Percentiles rank a stretch among this genome's conserved stretches.
Evolutionary conservation across 2,888 invertebrate genomes (phyloP).

Genomic region (Phyllotreta cruciferae): DNA sequence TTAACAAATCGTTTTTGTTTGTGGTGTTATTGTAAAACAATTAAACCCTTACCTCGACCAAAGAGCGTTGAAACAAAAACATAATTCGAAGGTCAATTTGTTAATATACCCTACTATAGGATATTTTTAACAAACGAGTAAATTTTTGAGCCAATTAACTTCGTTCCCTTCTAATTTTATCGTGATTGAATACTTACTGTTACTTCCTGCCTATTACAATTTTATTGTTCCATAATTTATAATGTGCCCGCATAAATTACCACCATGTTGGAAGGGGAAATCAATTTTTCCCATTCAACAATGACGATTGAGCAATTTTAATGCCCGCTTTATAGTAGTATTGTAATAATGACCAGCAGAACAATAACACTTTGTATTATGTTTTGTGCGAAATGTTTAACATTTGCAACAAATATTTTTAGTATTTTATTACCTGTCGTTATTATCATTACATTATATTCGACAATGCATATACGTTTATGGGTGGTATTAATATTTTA

Average conservation of each 20-base stretch:
- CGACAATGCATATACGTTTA: conserved; percentile 10
- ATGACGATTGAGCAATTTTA: conserved; percentile 17
- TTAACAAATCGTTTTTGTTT: too few relatives aligned
- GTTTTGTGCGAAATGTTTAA: conserved; percentile 8
- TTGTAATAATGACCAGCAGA: not conserved
- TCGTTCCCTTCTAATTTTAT: conserved; percentile 2
- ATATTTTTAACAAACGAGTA: conserved; percentile 2
- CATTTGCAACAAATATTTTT: conserved; percentile 17
- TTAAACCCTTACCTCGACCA: not conserved
- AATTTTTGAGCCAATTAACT: not conserved
- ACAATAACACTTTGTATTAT: not conserved
- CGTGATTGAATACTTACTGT: conserved; percentile 23
- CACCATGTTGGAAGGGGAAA: conserved; percentile 19
- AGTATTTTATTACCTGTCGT: conserved; percentile 18
- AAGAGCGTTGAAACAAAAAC: not conserved
- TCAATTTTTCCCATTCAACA: conserved; percentile 9
- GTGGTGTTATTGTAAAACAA: too few relatives aligned
- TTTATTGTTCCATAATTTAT: conserved; percentile 25
- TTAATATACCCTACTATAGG: not conserved
- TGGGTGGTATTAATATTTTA: conserved; percentile 7
- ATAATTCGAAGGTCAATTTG: conserved; percentile 3
- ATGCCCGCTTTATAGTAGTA: not conserved
- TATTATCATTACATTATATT: conserved; percentile 6
- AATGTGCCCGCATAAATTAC: conserved; percentile 26
- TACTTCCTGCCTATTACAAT: conserved; percentile 22